Conservation (phyloP, 2,888 invertebrate species). For the Eustalomyia histrio region DNA sequence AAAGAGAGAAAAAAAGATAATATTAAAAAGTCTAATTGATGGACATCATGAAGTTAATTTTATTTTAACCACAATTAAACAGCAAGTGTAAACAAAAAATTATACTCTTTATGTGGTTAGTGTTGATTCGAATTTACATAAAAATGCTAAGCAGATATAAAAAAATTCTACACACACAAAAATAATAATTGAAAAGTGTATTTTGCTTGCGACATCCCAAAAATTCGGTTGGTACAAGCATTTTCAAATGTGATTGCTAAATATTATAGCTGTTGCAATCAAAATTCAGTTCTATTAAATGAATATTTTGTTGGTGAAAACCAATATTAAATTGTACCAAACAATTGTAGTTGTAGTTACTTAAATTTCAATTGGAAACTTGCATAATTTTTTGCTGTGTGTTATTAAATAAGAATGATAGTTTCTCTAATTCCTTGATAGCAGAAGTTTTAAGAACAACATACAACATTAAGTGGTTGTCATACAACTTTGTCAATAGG, state of each 20-base stretch:
- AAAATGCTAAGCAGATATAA: not conserved
- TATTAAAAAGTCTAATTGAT: not conserved
- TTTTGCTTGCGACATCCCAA: too few relatives aligned
- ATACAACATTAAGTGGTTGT: not conserved
- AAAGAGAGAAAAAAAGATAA: not conserved
- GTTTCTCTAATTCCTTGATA: not conserved
- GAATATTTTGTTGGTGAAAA: too few relatives aligned
- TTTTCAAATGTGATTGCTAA: too few relatives aligned
- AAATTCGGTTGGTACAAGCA: too few relatives aligned
- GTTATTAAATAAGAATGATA: too few relatives aligned
- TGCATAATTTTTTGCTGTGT: too few relatives aligned
- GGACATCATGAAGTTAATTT: not conserved
- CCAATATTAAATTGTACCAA: too few relatives aligned
- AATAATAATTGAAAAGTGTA: too few relatives aligned
- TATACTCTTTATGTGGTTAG: not conserved
- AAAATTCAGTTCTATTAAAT: too few relatives aligned
- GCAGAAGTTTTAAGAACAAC: not conserved
- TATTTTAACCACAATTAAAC: not conserved
- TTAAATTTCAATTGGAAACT: too few relatives aligned
- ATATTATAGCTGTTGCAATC: too few relatives aligned
- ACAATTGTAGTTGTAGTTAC: too few relatives aligned
- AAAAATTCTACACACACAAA: not conserved
- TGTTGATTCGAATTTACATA: not conserved
- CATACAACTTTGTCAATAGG: not conserved
- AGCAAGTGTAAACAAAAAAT: not conserved